Evolutionary conservation across 2,113 vertebrate genomes (phyloP), one percentile per base, ranked within the genome.

Genomic region (Picathartes gymnocephalus): DNA sequence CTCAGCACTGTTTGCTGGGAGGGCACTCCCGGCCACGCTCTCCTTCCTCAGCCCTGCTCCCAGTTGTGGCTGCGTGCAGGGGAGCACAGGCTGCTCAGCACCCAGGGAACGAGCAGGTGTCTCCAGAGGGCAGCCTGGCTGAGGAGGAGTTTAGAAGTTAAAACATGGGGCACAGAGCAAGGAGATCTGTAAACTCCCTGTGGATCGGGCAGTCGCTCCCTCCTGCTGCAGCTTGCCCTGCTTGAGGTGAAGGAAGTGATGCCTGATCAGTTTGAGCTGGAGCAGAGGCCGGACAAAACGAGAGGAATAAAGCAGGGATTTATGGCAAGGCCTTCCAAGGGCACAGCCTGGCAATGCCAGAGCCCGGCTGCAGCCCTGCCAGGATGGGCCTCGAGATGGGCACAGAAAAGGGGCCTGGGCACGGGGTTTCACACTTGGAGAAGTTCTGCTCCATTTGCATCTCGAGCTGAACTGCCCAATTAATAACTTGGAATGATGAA

Each of bases 151-250:
- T 57, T 27, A 30, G 22, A 16, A 22, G 11, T 53, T 64, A 71
- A 89, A 90, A 16, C 35, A 4, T 1, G 6, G 47, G 30, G 22
- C 33, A 48, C 6, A 7, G 12, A 40, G 10, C 31, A n/a, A 22
- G 18, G 3, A 25, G 37, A 17, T 10, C 47, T 71, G 76, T 60
- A 15, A 1, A 8, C 24, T 31, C 31, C 28, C 14, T 1, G 0
- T 7, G 72, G 8, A 16, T 66, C 2, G 8, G 24, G 13, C 31
- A 31, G 17, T 4, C 27, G 13, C 42, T 56, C 4, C 35, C 8
- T 91, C 8, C 53, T 17, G 61, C 40, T 33, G 16, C 51, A 11
- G 20, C 7, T 9, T 33, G 47, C 20, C 31, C 42, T 45, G 35
- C 48, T 20, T 8, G 27, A 25, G 2, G 0, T 4, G 48, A 39